Percentiles rank a stretch among this genome's conserved stretches.
Evolutionary conservation across 2,888 invertebrate genomes (phyloP).

Genomic region (Teinopalpus imperialis): DNA sequence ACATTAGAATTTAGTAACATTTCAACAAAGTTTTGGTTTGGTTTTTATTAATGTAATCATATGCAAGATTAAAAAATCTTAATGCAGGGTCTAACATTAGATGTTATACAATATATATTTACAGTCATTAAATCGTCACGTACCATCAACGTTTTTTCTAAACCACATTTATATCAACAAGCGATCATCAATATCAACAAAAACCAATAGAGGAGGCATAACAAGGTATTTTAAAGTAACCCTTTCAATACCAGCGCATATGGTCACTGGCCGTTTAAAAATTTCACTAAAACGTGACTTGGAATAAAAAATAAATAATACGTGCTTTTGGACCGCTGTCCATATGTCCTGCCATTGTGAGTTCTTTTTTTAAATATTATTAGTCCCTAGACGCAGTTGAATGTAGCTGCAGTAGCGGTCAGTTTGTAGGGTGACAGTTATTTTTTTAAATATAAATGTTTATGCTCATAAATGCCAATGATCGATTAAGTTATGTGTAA

Average conservation of each 20-base stretch:
- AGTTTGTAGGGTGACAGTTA: slow-evolving; percentile 44
- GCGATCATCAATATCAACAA: slow-evolving; percentile 29
- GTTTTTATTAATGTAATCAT: too few relatives aligned
- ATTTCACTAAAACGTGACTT: slow-evolving; percentile 45
- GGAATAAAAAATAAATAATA: slow-evolving; percentile 40
- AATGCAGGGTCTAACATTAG: too few relatives aligned
- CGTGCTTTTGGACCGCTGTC: slow-evolving; percentile 45
- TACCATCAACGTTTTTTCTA: slow-evolving; percentile 11
- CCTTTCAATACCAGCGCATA: slow-evolving; percentile 40
- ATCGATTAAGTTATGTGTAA: too few relatives aligned
- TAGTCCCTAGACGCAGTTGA: slow-evolving; percentile 51
- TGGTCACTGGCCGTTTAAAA: slow-evolving; percentile 41
- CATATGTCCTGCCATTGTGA: slow-evolving; percentile 44
- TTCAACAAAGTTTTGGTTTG: too few relatives aligned
- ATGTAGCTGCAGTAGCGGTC: slow-evolving; percentile 42
- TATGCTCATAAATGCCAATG: too few relatives aligned
- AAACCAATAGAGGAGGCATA: slow-evolving; percentile 59
- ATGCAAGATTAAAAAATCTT: too few relatives aligned
- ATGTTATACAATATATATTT: not conserved
- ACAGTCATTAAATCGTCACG: slow-evolving; percentile 17
- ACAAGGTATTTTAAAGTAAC: slow-evolving; percentile 31
- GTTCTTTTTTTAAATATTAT: slow-evolving; percentile 51
- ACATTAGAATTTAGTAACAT: too few relatives aligned
- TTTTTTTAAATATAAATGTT: slow-evolving; percentile 1
- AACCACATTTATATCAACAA: slow-evolving; percentile 29